Evolutionary conservation across 92 coral and sea anemone species (phyloP), one percentile per base, ranked within the genome.

Genomic region (Epizoanthus ramosus): DNA sequence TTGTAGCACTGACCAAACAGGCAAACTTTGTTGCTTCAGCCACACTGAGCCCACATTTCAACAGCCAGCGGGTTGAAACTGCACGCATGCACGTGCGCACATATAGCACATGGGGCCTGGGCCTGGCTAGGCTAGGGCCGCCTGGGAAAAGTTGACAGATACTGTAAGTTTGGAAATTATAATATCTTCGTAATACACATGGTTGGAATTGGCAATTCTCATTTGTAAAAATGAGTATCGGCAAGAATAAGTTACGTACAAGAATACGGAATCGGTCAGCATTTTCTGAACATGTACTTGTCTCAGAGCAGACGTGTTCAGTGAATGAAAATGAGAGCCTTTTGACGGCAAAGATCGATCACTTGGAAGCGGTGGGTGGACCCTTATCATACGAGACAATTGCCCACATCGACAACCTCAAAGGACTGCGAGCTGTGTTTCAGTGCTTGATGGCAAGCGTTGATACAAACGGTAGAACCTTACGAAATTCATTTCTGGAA

Each of bases 401-500:
- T 74, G 71, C 88, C 71, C 88, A 85, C 57, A 47, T 67, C 47
- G 58, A 79, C 56, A 85, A 85, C 71, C 74, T 85, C 65, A 85
- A 79, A 79, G 84, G 84, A 64, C 58, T 85, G 41, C 56, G 88
- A 52, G 88, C 88, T 13, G 79, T 76, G 54, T 58, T 85, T 41
- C 88, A 85, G 66, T 33, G 31, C 43, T 75, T 85, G 57, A 85
- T 85, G 88, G 88, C 71, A 66, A 85, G 76, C 80, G 66, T 85
- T n/a, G 71, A 84, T 22, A 15, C 39, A 61, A 63, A 23, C 15
- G 43, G 54, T 72, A 76, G 60, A 58, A 69, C 65, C 25, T 66
- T 85, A 10, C 84, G 84, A 9, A 54, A 28, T 33, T 85, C 88
- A 19, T 85, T 65, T 57, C 68, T 85, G 88, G 58, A 85, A 43